Conservation (phyloP, 2,797 vertebrate genomes). For the Acanthopagrus latus region DNA sequence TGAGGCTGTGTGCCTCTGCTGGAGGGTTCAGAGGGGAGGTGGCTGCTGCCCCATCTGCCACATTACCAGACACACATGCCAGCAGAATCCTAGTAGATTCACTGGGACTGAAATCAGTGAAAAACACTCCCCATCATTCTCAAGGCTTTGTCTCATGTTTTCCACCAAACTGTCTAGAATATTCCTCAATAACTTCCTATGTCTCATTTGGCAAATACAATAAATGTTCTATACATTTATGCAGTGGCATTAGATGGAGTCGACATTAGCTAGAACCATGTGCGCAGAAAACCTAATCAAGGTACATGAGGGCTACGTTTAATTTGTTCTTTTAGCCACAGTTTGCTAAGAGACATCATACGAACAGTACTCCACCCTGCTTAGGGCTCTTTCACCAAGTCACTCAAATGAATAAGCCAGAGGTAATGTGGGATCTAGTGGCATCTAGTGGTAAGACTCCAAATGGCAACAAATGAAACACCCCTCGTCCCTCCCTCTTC, state of each 20-base stretch:
- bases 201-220: constrained; percentile 20
- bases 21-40: constrained; percentile 89
- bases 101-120: constrained; percentile 5
- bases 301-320: background rate
- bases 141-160: constrained; percentile 18
- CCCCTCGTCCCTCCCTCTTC: no score
- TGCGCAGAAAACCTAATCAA: background rate
- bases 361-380: background rate
- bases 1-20: constrained; percentile 88
- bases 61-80: constrained; percentile 12
- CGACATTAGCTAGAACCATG: background rate
- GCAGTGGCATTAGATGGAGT: background rate
- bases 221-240: background rate
- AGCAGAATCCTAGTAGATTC: constrained; percentile 36
- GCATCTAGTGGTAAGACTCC: no score
- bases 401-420: background rate
- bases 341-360: background rate
- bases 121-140: constrained; percentile 1
- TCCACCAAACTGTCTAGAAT: background rate
- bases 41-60: constrained; percentile 81
- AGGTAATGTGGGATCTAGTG: background rate
- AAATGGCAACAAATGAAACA: no score
- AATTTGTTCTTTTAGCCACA: background rate
- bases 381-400: background rate
- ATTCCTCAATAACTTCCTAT: background rate